Conservation (phyloP, 2,888 invertebrate genomes). For the Portevinia maculata region DNA sequence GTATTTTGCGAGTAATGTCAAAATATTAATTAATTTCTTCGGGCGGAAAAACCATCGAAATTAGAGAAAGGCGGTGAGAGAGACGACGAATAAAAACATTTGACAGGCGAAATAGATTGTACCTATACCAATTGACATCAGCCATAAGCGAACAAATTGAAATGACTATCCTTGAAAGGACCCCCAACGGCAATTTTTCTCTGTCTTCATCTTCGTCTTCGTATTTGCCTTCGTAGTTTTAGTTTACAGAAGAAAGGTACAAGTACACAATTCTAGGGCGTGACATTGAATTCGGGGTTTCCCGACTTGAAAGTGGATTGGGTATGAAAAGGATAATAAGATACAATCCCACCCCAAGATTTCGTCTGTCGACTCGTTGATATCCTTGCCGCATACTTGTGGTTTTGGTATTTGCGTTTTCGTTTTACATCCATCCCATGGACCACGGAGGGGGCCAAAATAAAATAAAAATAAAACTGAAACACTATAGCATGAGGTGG, state of each 20-base stretch:
- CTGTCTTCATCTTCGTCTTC: neutral
- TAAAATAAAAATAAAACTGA: constrained; percentile 19
- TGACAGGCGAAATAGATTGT: constrained; percentile 57
- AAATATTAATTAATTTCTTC: constrained; percentile 69
- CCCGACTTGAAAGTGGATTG: neutral
- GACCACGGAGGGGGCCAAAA: neutral
- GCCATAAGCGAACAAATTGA: constrained; percentile 54
- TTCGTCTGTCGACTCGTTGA: constrained; percentile 66
- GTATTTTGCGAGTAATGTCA: constrained; percentile 37
- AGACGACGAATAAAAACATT: constrained; percentile 42
- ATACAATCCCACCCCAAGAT: constrained; percentile 53
- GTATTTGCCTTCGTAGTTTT: constrained; percentile 13
- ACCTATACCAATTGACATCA: constrained; percentile 33
- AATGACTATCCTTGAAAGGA: constrained; percentile 61
- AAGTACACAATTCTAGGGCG: constrained; percentile 49
- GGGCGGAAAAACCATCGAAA: constrained; percentile 17
- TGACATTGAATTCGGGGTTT: constrained; percentile 64
- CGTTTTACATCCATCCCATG: constrained; percentile 45
- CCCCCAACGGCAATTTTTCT: constrained; percentile 37
- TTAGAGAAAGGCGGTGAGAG: neutral
- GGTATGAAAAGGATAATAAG: constrained; percentile 41
- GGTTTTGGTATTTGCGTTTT: constrained; percentile 51
- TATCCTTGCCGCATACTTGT: constrained; percentile 65
- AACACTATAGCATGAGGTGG: neutral
- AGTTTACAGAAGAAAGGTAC: constrained; percentile 1